Evolutionary conservation across 2,797 vertebrate genomes (phyloP).

Genomic region (Helarctos malayanus): DNA sequence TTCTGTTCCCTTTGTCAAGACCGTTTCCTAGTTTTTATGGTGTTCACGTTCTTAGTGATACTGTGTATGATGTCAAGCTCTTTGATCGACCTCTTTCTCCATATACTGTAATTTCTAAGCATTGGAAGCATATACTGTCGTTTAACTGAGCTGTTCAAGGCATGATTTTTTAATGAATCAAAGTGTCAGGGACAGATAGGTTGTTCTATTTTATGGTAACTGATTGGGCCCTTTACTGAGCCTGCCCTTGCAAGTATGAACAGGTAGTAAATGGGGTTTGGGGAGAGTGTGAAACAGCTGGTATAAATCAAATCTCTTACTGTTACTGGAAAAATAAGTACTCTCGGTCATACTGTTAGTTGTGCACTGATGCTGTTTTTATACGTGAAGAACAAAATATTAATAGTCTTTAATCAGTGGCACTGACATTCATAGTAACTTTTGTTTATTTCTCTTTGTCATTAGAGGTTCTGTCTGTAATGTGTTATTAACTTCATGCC

Average conservation of each 20-base stretch:
- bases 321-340: not conserved
- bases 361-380: slow-evolving; percentile 36
- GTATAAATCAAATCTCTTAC: slow-evolving; percentile 1
- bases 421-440: not conserved
- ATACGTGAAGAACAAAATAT: not conserved
- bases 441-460: slow-evolving; percentile 70
- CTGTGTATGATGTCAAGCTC: not conserved
- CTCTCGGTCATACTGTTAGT: not conserved
- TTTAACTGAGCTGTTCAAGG: not conserved
- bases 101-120: not conserved
- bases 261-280: not conserved
- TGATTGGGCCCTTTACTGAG: not conserved
- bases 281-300: not conserved
- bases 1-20: not conserved
- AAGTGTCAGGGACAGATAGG: not conserved
- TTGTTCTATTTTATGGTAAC: not conserved
- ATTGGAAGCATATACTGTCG: not conserved
- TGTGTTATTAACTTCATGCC: slow-evolving; percentile 97
- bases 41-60: not conserved
- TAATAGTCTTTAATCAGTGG: slow-evolving; percentile 18
- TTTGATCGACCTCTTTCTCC: slow-evolving; percentile 7
- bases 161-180: slow-evolving; percentile 4
- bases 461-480: slow-evolving; percentile 97
- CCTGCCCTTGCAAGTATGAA: not conserved
- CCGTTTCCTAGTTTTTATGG: slow-evolving; percentile 29